A percentile compares a stretch with the other conserved stretches of the same genome.
Evolutionary conservation across 2,797 vertebrate species (phyloP).

Genomic region (Periparus ater): DNA sequence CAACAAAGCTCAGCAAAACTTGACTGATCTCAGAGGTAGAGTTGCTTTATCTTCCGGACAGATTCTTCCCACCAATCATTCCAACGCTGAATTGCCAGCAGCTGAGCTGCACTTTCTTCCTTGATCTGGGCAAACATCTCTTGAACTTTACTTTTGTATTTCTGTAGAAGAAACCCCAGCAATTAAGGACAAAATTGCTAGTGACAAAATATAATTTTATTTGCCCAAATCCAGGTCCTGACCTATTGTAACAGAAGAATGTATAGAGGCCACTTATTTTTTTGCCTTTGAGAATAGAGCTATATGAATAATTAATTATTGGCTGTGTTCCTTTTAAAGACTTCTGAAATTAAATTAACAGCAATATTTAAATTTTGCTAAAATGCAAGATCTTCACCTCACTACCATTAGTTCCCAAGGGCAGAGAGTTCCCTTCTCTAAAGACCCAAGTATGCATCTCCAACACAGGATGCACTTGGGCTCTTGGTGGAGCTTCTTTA

Average conservation of each 20-base stretch:
- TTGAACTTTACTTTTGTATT: constrained; percentile 64
- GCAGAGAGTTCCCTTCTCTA: not conserved
- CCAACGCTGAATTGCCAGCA: constrained; percentile 63
- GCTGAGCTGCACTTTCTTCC: constrained; percentile 58
- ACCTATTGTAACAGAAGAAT: not conserved
- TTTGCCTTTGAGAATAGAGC: not conserved
- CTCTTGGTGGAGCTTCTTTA: not conserved
- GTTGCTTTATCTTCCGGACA: constrained; percentile 58
- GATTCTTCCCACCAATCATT: constrained; percentile 72
- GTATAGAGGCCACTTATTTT: not conserved
- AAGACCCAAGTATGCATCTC: not conserved
- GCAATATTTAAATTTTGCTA: not conserved
- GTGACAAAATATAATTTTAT: not conserved
- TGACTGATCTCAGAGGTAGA: constrained; percentile 37
- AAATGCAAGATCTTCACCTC: not conserved
- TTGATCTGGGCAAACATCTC: constrained; percentile 53
- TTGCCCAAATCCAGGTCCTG: not conserved
- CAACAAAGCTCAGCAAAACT: not conserved
- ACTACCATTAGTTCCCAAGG: not conserved
- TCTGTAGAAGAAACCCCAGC: constrained; percentile 57
- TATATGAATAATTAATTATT: not conserved
- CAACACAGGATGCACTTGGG: not conserved
- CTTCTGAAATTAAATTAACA: not conserved
- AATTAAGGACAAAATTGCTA: not conserved
- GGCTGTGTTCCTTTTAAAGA: not conserved